Evolutionary conservation across 2,113 vertebrate species (phyloP).

Genomic region (Clinocottus analis): DNA sequence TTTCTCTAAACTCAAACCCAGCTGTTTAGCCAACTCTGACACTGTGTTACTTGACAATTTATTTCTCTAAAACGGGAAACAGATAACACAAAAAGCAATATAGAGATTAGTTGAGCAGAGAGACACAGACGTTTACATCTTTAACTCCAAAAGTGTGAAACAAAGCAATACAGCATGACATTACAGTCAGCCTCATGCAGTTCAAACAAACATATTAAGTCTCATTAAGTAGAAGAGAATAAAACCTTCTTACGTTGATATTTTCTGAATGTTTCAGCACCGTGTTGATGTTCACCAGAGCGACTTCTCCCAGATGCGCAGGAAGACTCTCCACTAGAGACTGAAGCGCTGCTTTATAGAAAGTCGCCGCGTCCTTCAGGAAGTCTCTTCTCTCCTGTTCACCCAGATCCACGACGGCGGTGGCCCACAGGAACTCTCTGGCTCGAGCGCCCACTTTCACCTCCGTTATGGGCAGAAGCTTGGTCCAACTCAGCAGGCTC

Average conservation of each 20-base stretch:
- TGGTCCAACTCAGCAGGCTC: background rate
- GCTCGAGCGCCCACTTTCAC: constrained; percentile 54
- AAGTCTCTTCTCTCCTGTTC: constrained; percentile 35
- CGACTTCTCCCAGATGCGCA: constrained; percentile 23
- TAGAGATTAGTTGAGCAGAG: background rate
- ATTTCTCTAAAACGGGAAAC: constrained; percentile 11
- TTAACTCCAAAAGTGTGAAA: background rate
- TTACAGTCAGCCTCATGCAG: background rate
- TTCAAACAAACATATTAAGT: background rate
- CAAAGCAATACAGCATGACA: background rate
- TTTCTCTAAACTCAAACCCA: background rate
- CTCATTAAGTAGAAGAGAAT: background rate
- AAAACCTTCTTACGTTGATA: constrained; percentile 40
- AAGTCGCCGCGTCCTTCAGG: constrained; percentile 35
- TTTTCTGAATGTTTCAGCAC: constrained; percentile 61
- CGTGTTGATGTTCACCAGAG: constrained; percentile 52
- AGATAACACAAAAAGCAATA: background rate
- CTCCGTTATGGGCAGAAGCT: constrained; percentile 44
- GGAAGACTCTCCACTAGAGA: constrained; percentile 67
- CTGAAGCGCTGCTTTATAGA: constrained; percentile 67
- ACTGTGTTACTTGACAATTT: background rate
- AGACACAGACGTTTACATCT: background rate
- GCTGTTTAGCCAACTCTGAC: constrained; percentile 19
- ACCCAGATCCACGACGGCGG: constrained; percentile 17
- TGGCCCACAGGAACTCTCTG: constrained; percentile 48